phyloP scores from a whole-genome alignment of 1,140 invertebrate genomes.

The Papilio dardanus region DNA sequence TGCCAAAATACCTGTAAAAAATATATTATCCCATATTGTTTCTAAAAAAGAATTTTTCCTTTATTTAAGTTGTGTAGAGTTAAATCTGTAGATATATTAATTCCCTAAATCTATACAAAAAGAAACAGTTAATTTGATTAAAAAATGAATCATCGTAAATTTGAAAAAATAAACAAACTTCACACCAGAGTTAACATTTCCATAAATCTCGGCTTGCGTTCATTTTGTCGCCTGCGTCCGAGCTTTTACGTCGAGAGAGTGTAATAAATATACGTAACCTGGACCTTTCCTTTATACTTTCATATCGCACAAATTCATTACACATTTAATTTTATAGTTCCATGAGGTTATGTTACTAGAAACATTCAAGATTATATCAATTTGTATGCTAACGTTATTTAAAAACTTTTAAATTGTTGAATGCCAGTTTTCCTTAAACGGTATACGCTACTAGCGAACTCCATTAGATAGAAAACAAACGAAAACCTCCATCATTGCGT shows the following conservation, averaged over 20 bases:
- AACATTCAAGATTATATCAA: not conserved
- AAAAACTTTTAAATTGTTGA: too few species aligned
- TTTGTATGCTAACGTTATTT: too few species aligned
- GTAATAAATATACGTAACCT: conserved; percentile 16
- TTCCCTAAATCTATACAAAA: too few species aligned
- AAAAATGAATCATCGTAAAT: not conserved
- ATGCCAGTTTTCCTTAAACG: too few species aligned
- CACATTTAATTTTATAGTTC: not conserved
- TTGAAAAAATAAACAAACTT: not conserved
- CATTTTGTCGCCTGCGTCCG: conserved; percentile 16
- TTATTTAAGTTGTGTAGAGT: too few species aligned
- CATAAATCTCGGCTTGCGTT: not conserved
- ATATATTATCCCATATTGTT: too few species aligned
- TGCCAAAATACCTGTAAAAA: too few species aligned
- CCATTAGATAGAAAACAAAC: too few species aligned
- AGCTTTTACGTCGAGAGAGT: conserved; percentile 2
- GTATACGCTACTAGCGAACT: too few species aligned
- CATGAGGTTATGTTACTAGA: not conserved
- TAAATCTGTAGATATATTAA: too few species aligned
- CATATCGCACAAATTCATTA: conserved; percentile 13
- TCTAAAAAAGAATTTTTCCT: too few species aligned
- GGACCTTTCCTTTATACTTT: not conserved
- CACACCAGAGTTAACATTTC: not conserved
- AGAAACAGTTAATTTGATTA: not conserved
- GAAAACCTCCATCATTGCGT: too few species aligned